Evolutionary conservation across 2,113 vertebrate species (phyloP), one percentile per base, ranked within the genome.

Genomic region (Hydrolagus affinis): DNA sequence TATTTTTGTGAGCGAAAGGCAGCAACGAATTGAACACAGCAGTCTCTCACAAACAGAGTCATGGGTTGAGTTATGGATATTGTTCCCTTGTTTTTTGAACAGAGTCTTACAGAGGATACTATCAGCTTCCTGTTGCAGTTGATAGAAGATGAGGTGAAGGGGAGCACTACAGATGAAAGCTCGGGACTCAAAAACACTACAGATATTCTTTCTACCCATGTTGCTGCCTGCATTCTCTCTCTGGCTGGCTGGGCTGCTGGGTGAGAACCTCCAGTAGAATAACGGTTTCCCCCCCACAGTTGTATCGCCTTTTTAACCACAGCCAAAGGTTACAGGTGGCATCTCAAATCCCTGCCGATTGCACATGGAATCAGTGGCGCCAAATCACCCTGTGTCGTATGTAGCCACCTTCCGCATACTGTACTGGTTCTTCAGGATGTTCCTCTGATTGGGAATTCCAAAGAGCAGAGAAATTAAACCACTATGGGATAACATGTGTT

Each of bases 171-270:
- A 0, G 87, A n/a, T 6, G 91, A 92, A 74, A 91, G 88, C 14
- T 25, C 88, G 1, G 19, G 88, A 0, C 11, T 86, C 76, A 93
- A 90, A 80, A 85, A 87, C 1, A 87, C 90, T 80, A 88, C 90
- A 0, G 96, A 97, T 70, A 86, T 89, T 17, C 89, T 95, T 74
- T 92, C 93, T n/a, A 90, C 96, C 62, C 96, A 96, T 0, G 88
- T 97, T 88, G 92, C 96, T 1, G 96, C 97, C 86, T 97, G 95
- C 25, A 87, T 97, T 21, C 91, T 97, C 85, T 94, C 96, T n/a
- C 89, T 98, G 21, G 98, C 95, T 3, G 97, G 97, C 88, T 99
- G 97, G 97, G 91, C 91, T 0, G 93, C 92, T 85, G 95, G 96
- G 97, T 99, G 75, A 90, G 90, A 30, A 68, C 30, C 8, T 28